These are phyloP conservation scores for Andrena chrysosceles DNA, from an alignment of 2,888 invertebrate species.

Conservation along the genomic window DNA sequence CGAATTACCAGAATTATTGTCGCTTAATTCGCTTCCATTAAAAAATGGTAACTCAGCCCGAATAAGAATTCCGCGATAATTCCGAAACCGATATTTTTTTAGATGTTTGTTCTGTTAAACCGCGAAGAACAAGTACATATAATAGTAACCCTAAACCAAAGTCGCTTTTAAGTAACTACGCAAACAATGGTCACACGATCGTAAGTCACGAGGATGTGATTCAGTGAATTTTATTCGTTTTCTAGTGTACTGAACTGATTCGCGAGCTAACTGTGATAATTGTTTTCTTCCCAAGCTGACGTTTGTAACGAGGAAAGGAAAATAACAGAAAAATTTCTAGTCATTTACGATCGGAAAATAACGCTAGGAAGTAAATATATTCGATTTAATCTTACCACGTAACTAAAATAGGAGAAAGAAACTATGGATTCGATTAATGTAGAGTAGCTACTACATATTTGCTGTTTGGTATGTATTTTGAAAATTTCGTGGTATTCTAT, in stretches of 20 bases:
- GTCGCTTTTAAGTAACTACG: conserved; percentile 22
- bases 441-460: no score
- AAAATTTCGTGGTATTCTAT: no score
- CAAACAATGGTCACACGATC: conserved; percentile 40
- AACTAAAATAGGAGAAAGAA: no score
- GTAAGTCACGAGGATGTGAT: conserved; percentile 47
- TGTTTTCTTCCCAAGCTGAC: conserved; percentile 34
- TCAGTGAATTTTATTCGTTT: conserved; percentile 36
- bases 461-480: no score
- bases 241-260: conserved; percentile 29
- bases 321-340: conserved; percentile 2
- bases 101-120: conserved; percentile 11
- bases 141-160: conserved; percentile 21
- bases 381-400: no score
- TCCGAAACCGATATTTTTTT: conserved; percentile 8
- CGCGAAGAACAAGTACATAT: conserved; percentile 19
- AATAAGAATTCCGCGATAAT: background rate
- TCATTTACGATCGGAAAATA: background rate
- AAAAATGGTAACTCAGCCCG: background rate
- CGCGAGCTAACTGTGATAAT: conserved; percentile 18
- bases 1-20: background rate
- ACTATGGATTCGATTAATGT: no score
- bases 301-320: conserved; percentile 8
- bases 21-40: background rate
- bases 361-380: background rate